A percentile compares a stretch with the other conserved stretches of the same genome.
Conservation (phyloP, 1,140 invertebrate genomes). For the Drosophila seguyi region DNA sequence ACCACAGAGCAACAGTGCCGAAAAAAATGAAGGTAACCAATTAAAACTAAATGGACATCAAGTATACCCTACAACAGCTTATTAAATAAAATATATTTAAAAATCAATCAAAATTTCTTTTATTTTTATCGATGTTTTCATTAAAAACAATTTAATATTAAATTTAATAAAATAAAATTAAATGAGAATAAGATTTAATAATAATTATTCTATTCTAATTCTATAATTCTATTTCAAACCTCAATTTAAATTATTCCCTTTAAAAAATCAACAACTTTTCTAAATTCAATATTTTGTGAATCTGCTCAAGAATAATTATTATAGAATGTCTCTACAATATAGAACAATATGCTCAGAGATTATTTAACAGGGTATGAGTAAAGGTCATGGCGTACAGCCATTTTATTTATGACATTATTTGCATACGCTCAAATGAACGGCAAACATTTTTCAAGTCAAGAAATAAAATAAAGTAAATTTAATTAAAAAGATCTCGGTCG, state of each 20-base stretch:
- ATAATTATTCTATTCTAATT: neutral
- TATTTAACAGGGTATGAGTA: constrained; percentile 17
- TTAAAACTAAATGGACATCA: constrained; percentile 2
- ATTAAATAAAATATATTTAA: too few species aligned
- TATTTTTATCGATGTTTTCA: too few species aligned
- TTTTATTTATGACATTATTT: constrained; percentile 67
- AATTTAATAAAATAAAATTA: too few species aligned
- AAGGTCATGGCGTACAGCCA: constrained; percentile 29
- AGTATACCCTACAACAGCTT: constrained; percentile 2
- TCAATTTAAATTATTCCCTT: neutral
- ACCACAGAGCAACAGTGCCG: constrained; percentile 70
- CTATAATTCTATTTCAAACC: neutral
- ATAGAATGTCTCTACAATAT: neutral
- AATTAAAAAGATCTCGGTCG: constrained; percentile 59
- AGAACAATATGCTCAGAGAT: neutral
- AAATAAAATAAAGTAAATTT: constrained; percentile 57
- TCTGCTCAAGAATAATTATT: neutral
- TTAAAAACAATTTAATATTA: too few species aligned
- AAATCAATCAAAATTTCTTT: too few species aligned
- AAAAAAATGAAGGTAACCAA: constrained; percentile 30
- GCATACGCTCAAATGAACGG: constrained; percentile 50
- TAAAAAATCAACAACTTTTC: too few species aligned
- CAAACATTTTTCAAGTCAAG: constrained; percentile 46
- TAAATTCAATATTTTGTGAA: neutral
- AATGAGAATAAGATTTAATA: neutral